These are phyloP conservation scores for Marronus borbonicus DNA, from an alignment of 2,888 invertebrate genomes.

Conservation along the genomic window DNA sequence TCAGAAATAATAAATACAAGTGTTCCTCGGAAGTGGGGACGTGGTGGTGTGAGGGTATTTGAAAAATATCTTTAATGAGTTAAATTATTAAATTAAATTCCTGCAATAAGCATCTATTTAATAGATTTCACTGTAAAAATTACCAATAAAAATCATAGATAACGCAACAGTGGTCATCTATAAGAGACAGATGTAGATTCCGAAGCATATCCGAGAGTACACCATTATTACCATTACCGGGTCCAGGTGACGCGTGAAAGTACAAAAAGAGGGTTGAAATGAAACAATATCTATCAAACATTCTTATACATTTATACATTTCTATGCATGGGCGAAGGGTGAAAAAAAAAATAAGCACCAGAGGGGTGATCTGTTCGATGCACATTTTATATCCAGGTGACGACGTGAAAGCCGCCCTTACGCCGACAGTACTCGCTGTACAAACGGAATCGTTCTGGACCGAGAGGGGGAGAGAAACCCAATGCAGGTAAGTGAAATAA, in stretches of 20 bases:
- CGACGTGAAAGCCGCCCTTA: conserved; percentile 51
- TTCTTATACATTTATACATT: conserved; percentile 47
- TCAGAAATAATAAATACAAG: too few species aligned
- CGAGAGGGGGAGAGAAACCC: conserved; percentile 8
- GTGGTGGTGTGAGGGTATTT: too few species aligned
- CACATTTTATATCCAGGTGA: conserved; percentile 55
- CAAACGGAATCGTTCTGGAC: conserved; percentile 43
- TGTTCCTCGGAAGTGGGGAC: too few species aligned
- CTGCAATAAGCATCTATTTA: too few species aligned
- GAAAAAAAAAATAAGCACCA: conserved; percentile 25
- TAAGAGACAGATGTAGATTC: conserved; percentile 35
- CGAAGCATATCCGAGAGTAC: not conserved
- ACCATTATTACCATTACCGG: conserved; percentile 11
- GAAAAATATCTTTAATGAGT: too few species aligned
- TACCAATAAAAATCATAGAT: too few species aligned
- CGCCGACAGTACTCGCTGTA: conserved; percentile 44
- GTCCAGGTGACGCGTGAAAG: conserved; percentile 46
- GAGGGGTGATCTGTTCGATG: conserved; percentile 52
- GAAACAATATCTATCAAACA: conserved; percentile 51
- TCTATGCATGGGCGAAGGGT: conserved; percentile 26
- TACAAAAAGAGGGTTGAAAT: conserved; percentile 46
- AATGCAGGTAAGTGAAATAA: conserved; percentile 54
- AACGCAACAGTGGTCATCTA: not conserved
- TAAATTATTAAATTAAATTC: too few species aligned
- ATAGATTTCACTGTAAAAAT: too few species aligned